Base-by-base conservation (phyloP, 2,797 vertebrate genomes). In the Xyrichtys novacula region DNA sequence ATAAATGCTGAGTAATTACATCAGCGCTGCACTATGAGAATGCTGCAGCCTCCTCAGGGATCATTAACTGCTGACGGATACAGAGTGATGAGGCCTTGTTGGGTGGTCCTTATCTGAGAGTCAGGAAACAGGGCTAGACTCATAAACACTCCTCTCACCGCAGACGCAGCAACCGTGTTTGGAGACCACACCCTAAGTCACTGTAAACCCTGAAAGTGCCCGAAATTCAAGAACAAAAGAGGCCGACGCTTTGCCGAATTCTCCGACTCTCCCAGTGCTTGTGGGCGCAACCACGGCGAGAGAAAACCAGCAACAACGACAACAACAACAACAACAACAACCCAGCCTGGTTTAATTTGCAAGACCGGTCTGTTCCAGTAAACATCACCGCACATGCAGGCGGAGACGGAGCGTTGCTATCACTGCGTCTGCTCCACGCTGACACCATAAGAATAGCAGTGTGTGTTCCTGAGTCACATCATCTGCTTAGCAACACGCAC, bases 401-500 rank as follows among this genome's bases (percentile, higher is more conserved):
- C 74, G 49, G 71, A 68, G 75, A 64, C 75, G 44, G 63, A 79
- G 80, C 72, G n/a, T 28, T 47, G 78, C 80, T 74, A 73, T 89
- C 75, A 56, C 74, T 58, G 60, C 44, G 80, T 85, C 74, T 74
- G 84, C 81, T 74, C 59, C 61, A 55, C 40, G 36, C 73, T 64
- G 76, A 81, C 82, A 49, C 76, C 38, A 46, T 70, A 71, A 82
- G 78, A 73, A 77, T 56, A 75, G 76, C 84, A 53, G 71, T 68
- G 55, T 77, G 82, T 88, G 84, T 74, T 85, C 84, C 87, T 85
- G 87, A 92, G 86, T 92, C 92, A 93, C 83, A 86, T 89, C 86
- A 65, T 92, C 91, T 93, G 91, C 92, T 92, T 92, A 89, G 91
- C 90, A 93, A 93, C 92, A 90, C 74, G 65, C 74, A 73, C 73